Base-by-base conservation (phyloP, 2,797 vertebrate species). In the Pipistrellus nathusii region DNA sequence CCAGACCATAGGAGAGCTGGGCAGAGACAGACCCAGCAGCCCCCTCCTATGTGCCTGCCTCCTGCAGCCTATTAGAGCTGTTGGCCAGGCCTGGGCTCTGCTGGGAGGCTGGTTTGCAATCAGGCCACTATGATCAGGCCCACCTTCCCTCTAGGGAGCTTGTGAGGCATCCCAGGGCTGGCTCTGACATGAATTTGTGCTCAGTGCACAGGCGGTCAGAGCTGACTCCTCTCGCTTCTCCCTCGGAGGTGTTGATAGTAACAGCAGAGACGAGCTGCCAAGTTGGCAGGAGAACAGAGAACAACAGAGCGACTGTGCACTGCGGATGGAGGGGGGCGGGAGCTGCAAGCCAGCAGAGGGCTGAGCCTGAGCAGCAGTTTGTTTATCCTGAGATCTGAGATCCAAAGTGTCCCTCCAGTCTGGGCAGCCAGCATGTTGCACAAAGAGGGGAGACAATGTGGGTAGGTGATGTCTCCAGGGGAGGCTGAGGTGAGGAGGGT, bases 161-260 rank as follows among this genome's bases (percentile, higher is more conserved):
- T 25, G 57, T 90, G 81, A 96, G 89, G 90, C 71, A 32, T 88
- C 93, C 93, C 95, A 88, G 86, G 25, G 35, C 86, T 94, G 91
- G 81, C 89, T 96, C 48, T 48, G 57, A 91, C 66, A 80, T 0
- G 78, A 83, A 89, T 96, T 48, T 93, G 92, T 46, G 86, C 86
- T 91, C 75, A 13, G 93, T 38, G 85, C 32, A 9, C 87, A 93
- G 88, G 96, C 77, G 81, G 96, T 92, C 93, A 73, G 95, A 88
- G 64, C 85, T 64, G 78, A 93, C 90, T 96, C 88, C 88, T 96
- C 93, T 97, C 85, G 66, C 85, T 96, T 89, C 81, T 94, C 91
- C 90, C 81, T 96, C 21, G 9, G 93, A 98, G 96, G 96, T 97
- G 96, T 97, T 97, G 96, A 97, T 97, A 97, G 97, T 97, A 97